phyloP scores from a whole-genome alignment of 2,113 vertebrate species.

The Neoarius graeffei region DNA sequence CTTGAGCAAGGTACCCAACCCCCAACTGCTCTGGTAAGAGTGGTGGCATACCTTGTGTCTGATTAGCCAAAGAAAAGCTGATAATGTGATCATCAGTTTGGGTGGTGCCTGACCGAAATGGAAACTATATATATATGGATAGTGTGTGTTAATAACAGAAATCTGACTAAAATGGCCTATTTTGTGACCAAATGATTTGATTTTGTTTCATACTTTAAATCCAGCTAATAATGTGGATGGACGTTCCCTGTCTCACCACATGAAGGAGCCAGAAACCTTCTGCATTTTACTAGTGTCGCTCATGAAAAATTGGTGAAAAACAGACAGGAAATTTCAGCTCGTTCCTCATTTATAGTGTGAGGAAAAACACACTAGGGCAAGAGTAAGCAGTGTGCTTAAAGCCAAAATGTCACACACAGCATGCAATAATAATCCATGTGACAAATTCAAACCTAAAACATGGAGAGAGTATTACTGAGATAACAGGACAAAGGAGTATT shows the following conservation, averaged over 20 bases:
- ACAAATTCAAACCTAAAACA: not conserved
- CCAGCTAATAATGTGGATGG: not conserved
- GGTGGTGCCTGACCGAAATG: too few species aligned
- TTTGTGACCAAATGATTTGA: not conserved
- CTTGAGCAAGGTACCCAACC: too few species aligned
- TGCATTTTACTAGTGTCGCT: not conserved
- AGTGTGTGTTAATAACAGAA: not conserved
- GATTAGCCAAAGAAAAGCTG: too few species aligned
- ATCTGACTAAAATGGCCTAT: not conserved
- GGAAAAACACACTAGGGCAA: not conserved
- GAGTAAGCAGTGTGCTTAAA: not conserved
- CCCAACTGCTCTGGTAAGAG: too few species aligned
- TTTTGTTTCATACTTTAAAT: not conserved
- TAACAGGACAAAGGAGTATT: not conserved
- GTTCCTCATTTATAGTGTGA: not conserved
- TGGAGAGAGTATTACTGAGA: not conserved
- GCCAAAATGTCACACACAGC: conserved; percentile 9
- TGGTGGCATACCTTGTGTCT: too few species aligned
- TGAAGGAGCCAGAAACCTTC: conserved; percentile 40
- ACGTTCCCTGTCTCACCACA: conserved; percentile 13
- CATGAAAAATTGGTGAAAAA: not conserved
- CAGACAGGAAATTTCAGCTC: not conserved
- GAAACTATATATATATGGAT: too few species aligned
- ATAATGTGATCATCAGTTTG: too few species aligned
- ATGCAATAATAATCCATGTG: conserved; percentile 5